Conservation (phyloP, 2,888 invertebrate species). For the Machimus atricapillus region DNA sequence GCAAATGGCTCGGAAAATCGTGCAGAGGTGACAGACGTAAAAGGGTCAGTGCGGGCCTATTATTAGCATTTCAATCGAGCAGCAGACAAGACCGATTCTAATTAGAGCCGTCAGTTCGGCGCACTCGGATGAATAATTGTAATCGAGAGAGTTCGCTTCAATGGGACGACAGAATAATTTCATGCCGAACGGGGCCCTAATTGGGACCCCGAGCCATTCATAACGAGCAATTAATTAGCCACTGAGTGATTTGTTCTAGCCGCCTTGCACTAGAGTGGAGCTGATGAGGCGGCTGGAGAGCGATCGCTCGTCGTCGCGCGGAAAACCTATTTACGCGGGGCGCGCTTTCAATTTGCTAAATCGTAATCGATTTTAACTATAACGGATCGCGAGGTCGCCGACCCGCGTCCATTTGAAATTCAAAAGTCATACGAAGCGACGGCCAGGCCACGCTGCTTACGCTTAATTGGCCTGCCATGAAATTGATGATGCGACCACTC, state of each 20-base stretch:
- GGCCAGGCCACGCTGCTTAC: neutral
- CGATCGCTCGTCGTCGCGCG: neutral
- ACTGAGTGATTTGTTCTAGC: neutral
- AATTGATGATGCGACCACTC: neutral
- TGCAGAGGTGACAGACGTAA: slow-evolving; percentile 21
- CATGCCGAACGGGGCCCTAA: neutral
- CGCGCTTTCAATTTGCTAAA: neutral
- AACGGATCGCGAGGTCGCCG: neutral
- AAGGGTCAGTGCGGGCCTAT: neutral
- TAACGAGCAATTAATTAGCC: neutral
- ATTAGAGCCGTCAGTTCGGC: slow-evolving; percentile 6
- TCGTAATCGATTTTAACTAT: neutral
- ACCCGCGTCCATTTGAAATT: neutral
- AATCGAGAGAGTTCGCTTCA: neutral
- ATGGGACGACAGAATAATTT: neutral
- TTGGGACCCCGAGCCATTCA: neutral
- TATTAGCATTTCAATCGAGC: neutral
- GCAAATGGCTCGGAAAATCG: slow-evolving; percentile 17
- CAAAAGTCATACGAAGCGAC: neutral
- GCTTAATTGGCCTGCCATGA: neutral
- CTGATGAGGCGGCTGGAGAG: neutral
- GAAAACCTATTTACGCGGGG: neutral
- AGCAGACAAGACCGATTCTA: neutral
- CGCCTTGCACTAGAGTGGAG: neutral
- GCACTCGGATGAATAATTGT: neutral